Evolutionary conservation across 2,113 vertebrate genomes (phyloP).

Genomic region (Chrysemys picta): DNA sequence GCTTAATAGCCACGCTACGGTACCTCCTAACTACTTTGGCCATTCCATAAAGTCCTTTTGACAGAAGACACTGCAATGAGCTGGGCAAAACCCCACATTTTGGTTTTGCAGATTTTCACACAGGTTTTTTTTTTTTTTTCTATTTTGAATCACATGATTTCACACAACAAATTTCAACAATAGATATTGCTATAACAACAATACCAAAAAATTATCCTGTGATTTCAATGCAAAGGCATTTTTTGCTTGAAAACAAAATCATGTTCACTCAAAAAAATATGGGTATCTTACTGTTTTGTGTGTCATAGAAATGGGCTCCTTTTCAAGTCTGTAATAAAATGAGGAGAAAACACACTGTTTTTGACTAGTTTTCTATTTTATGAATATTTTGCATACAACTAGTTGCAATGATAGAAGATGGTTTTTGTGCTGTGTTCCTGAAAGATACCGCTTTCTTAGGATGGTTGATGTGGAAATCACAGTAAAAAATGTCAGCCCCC

Average conservation of each 20-base stretch:
- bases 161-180: neutral
- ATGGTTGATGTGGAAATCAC: neutral
- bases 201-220: neutral
- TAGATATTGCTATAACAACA: neutral
- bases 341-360: neutral
- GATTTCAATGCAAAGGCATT: neutral
- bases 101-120: conserved; percentile 4
- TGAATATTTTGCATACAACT: neutral
- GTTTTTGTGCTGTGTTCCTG: neutral
- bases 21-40: neutral
- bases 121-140: neutral
- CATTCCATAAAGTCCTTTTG: neutral
- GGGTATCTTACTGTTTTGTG: neutral
- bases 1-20: neutral
- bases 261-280: neutral
- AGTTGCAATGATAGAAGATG: neutral
- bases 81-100: neutral
- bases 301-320: neutral
- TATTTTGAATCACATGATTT: neutral
- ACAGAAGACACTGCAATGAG: neutral
- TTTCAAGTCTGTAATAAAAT: conserved; percentile 9
- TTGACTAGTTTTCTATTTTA: neutral
- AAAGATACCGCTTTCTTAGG: neutral
- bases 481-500: neutral
- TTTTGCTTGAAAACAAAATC: fast-evolving